These are phyloP conservation scores for Leptopilina drosophilae DNA, from an alignment of 2,888 invertebrate species.

Conservation along the genomic window DNA sequence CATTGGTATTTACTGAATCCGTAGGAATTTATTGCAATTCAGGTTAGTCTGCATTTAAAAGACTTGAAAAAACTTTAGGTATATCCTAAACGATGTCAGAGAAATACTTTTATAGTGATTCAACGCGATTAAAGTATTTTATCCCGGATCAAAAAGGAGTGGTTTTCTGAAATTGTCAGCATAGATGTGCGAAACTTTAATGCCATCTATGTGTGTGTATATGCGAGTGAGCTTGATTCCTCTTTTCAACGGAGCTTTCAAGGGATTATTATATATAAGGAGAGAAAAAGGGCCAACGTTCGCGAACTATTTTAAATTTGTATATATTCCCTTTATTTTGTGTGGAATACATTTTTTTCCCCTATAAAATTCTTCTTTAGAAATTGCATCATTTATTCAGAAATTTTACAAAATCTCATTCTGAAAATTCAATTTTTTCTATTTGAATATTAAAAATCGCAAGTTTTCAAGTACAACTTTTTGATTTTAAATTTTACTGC, in stretches of 20 bases:
- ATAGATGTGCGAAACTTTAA: slow-evolving; percentile 1
- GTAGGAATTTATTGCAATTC: neutral
- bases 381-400: too few species aligned
- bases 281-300: slow-evolving; percentile 4
- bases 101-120: slow-evolving; percentile 31
- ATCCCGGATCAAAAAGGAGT: slow-evolving; percentile 15
- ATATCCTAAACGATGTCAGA: neutral
- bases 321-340: neutral
- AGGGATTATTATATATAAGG: slow-evolving; percentile 8
- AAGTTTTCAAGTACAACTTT: too few species aligned
- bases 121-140: neutral
- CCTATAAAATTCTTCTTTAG: too few species aligned
- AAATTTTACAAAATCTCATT: too few species aligned
- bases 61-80: neutral
- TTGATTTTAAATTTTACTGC: too few species aligned
- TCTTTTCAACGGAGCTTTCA: slow-evolving; percentile 10
- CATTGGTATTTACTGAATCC: neutral
- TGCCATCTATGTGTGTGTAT: neutral
- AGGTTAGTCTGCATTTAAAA: slow-evolving; percentile 13
- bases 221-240: neutral
- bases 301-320: neutral
- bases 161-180: slow-evolving; percentile 22
- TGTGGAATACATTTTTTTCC: neutral
- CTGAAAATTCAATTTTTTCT: too few species aligned
- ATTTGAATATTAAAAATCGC: too few species aligned